Evolutionary conservation across 2,888 invertebrate genomes (phyloP).

Genomic region (Phalera bucephala): DNA sequence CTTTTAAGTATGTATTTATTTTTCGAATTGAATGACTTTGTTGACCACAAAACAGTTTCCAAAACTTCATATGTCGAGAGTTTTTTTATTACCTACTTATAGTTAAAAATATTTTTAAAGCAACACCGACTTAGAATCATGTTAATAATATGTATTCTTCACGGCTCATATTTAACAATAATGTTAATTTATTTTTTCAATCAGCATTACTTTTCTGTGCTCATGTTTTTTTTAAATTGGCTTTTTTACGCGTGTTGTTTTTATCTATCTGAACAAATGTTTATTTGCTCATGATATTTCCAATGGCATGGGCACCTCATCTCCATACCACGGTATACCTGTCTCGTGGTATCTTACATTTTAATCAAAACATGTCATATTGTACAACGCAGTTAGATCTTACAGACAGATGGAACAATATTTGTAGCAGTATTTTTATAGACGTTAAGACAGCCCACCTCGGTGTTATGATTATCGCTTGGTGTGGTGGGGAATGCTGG

Average conservation of each 20-base stretch:
- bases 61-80: neutral
- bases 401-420: conserved; percentile 2
- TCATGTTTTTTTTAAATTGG: neutral
- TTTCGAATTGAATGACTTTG: too few relatives aligned
- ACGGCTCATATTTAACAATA: too few relatives aligned
- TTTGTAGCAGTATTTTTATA: conserved; percentile 1
- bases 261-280: neutral
- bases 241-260: conserved; percentile 1
- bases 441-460: neutral
- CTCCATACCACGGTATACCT: conserved; percentile 26
- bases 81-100: neutral
- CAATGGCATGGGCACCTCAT: conserved; percentile 17
- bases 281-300: neutral
- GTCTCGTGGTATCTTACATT: conserved; percentile 29
- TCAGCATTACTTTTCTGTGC: neutral
- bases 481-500: too few relatives aligned
- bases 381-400: conserved; percentile 16
- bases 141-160: too few relatives aligned
- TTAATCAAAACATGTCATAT: conserved; percentile 39
- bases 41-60: too few relatives aligned
- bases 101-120: too few relatives aligned
- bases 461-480: too few relatives aligned
- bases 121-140: too few relatives aligned
- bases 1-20: too few relatives aligned
- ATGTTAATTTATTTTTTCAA: too few relatives aligned